A percentile compares a stretch with the other conserved stretches of the same genome.
Evolutionary conservation across 1,140 invertebrate genomes (phyloP).

Genomic region (Trachymyrmex cornetzi): DNA sequence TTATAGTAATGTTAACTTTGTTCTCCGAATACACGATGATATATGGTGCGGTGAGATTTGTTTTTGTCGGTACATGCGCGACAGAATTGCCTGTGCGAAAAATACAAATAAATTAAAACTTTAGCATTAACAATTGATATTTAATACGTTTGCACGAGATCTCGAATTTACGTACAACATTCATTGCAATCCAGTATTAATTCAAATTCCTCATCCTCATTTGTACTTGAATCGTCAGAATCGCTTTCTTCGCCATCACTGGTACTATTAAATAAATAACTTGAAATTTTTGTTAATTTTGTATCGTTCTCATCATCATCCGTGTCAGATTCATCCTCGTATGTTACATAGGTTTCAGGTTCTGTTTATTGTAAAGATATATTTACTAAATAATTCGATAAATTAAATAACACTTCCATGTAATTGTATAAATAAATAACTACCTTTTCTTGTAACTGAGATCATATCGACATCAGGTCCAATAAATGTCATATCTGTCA

Average conservation of each 20-base stretch:
- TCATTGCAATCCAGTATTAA: slow-evolving; percentile 78
- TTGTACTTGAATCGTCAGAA: slow-evolving; percentile 90
- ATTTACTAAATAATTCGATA: background rate
- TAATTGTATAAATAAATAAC: background rate
- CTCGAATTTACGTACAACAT: slow-evolving; percentile 65
- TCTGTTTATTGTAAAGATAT: slow-evolving; percentile 64
- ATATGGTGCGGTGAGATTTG: slow-evolving; percentile 88
- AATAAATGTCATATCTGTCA: slow-evolving; percentile 85
- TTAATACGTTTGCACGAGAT: background rate
- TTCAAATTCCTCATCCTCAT: slow-evolving; percentile 87
- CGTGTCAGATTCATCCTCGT: slow-evolving; percentile 92
- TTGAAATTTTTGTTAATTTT: slow-evolving; percentile 91
- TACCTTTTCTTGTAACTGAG: slow-evolving; percentile 79
- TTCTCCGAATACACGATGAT: slow-evolving; percentile 90
- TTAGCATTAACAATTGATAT: background rate
- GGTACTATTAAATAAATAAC: slow-evolving; percentile 92
- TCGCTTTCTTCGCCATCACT: slow-evolving; percentile 92
- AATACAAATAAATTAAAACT: slow-evolving; percentile 33
- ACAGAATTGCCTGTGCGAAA: slow-evolving; percentile 82
- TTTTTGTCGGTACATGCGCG: slow-evolving; percentile 84
- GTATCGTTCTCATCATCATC: slow-evolving; percentile 93
- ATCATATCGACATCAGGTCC: slow-evolving; percentile 75
- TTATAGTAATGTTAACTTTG: slow-evolving; percentile 90
- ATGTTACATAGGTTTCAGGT: slow-evolving; percentile 82
- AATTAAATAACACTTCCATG: background rate